Base-by-base conservation (phyloP, 2,888 invertebrate genomes). In the Biston betularia region DNA sequence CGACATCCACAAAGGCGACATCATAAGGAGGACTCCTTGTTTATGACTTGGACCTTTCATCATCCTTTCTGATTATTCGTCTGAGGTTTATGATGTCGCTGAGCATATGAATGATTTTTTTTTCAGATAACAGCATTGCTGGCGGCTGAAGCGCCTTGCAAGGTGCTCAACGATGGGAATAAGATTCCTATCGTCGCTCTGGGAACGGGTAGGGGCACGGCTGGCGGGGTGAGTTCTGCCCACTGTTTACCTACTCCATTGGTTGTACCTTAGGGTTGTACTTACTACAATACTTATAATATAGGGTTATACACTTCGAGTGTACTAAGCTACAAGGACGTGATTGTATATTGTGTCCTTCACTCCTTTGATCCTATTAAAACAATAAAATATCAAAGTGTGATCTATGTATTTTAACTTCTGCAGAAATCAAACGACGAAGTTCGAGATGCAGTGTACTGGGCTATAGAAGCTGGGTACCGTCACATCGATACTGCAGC, bases 401-500 rank as follows among this genome's bases (percentile, higher is more conserved):
- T 24, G 24, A 24, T 24, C 24, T 24, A 24, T 24, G 14, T 10
- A 15, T 10, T 10, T n/a, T 2, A 4, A 6, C 11, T 9, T 57
- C 49, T 50, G 45, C 72, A 85, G 84, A 66, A 70, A 9, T 64
- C 79, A n/a, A 64, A 76, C 34, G 80, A 81, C 5, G 77, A 81
- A 48, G 81, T 87, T 0, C 79, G 83, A 0, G 76, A 84, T 8
- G 78, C 87, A 12, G 84, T 85, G 0, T 71, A 71, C 73, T 92
- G 92, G 84, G 96, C 96, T 0, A 93, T 96, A 44, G 94, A 95
- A 68, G 90, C 89, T 8, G 96, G 96, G 0, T 96, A 96, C 82
- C 88, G 96, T 0, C 95, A 95, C 73, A 93, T 96, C 24, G 96
- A 96, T 78, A 95, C 95, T 1, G 96, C 96, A 0, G 91, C 94